Percentiles rank a stretch among this genome's conserved stretches.
These are phyloP conservation scores for Lycophotia porphyrea DNA, from an alignment of 2,888 invertebrate species.

Conservation along the genomic window DNA sequence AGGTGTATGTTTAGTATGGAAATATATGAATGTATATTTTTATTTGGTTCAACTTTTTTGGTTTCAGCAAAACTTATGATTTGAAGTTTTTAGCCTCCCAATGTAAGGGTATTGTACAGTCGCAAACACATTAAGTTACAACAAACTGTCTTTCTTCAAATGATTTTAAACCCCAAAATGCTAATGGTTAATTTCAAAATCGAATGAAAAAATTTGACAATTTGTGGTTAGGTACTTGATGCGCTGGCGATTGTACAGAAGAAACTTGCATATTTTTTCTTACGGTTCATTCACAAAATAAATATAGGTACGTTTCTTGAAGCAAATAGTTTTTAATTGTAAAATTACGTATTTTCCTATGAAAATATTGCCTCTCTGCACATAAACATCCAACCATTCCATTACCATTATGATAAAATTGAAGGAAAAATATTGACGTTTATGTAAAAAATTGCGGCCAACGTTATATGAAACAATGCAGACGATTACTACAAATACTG, in stretches of 20 bases:
- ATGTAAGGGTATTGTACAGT: not conserved
- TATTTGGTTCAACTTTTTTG: not conserved
- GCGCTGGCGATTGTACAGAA: too few relatives aligned
- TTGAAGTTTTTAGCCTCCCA: not conserved
- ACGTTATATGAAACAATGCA: not conserved
- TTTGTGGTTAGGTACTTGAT: too few relatives aligned
- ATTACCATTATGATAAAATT: not conserved
- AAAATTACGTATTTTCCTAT: too few relatives aligned
- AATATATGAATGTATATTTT: constrained; percentile 2
- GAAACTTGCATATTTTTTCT: too few relatives aligned
- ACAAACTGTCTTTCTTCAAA: too few relatives aligned
- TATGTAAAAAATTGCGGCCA: not conserved
- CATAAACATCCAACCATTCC: not conserved
- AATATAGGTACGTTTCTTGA: too few relatives aligned
- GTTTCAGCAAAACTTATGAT: not conserved
- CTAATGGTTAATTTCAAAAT: too few relatives aligned
- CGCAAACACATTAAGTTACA: too few relatives aligned
- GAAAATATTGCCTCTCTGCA: too few relatives aligned
- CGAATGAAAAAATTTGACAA: too few relatives aligned
- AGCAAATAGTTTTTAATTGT: not conserved
- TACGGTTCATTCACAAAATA: too few relatives aligned
- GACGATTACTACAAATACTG: not conserved
- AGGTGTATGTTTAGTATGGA: constrained; percentile 1
- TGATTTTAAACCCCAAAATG: too few relatives aligned
- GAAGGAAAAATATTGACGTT: fast-evolving